phyloP scores from a whole-genome alignment of 1,140 invertebrate genomes.

The Drosophila obscura region DNA sequence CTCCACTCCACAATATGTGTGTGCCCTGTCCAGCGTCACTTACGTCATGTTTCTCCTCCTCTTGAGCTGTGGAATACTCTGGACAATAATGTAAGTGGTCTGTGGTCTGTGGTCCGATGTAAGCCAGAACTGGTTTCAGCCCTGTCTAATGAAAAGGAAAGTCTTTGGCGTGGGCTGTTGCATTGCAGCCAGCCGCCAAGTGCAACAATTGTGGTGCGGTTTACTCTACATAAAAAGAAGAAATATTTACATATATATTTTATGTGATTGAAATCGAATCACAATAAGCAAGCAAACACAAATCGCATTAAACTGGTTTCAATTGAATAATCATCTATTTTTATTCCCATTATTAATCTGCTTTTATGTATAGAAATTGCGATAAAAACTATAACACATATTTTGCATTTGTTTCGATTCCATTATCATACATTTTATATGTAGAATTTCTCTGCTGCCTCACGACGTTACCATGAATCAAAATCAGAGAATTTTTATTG shows the following conservation, averaged over 20 bases:
- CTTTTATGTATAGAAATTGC: no score
- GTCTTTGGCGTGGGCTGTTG: slow-evolving; percentile 47
- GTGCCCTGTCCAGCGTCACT: slow-evolving; percentile 33
- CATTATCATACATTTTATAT: no score
- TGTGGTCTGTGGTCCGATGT: background rate
- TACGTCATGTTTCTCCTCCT: slow-evolving; percentile 40
- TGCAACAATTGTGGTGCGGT: slow-evolving; percentile 32
- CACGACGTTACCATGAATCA: background rate
- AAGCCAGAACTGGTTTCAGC: slow-evolving; percentile 28
- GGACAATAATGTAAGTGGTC: slow-evolving; percentile 32
- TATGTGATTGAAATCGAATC: background rate
- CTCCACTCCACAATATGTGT: background rate
- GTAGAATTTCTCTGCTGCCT: no score
- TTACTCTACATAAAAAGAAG: slow-evolving; percentile 25
- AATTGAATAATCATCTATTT: background rate
- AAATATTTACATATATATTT: slow-evolving; percentile 1
- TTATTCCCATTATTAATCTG: no score
- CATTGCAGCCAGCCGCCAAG: slow-evolving; percentile 21
- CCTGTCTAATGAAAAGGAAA: slow-evolving; percentile 61
- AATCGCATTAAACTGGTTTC: background rate
- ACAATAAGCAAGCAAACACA: background rate
- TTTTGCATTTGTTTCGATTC: no score
- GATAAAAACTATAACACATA: no score
- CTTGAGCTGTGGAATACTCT: background rate
- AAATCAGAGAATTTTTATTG: slow-evolving; percentile 36